Evolutionary conservation across 2,113 vertebrate species (phyloP).

Genomic region (Phyllopteryx taeniolatus): DNA sequence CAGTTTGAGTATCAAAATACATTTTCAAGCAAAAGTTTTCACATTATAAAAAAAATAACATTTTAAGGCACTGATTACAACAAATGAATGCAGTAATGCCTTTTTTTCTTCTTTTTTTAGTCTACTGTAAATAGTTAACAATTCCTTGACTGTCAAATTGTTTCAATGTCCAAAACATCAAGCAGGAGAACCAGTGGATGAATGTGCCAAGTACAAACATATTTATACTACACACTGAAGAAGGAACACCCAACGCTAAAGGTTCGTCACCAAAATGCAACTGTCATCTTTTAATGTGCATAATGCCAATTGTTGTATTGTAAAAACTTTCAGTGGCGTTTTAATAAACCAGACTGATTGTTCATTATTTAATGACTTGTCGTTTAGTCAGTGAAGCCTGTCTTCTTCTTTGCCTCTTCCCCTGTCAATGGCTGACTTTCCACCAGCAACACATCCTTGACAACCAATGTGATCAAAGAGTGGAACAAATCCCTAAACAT

Average conservation of each 20-base stretch:
- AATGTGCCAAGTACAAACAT: too few relatives aligned
- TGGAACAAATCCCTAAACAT: slow-evolving; percentile 43
- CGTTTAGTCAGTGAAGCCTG: slow-evolving; percentile 36
- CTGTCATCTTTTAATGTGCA: background rate
- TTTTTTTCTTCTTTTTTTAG: too few relatives aligned
- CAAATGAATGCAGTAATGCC: too few relatives aligned
- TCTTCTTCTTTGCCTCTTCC: slow-evolving; percentile 35
- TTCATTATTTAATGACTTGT: slow-evolving; percentile 56
- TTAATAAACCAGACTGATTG: slow-evolving; percentile 46
- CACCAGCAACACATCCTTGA: slow-evolving; percentile 61
- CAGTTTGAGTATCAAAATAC: slow-evolving; percentile 51
- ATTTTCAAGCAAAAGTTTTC: background rate
- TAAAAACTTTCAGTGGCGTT: slow-evolving; percentile 3
- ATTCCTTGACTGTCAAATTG: background rate
- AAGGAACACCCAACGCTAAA: background rate
- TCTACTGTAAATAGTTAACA: too few relatives aligned
- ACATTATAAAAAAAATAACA: background rate
- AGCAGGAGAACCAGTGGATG: background rate
- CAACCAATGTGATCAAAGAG: slow-evolving; percentile 60
- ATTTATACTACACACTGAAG: background rate
- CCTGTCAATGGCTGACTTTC: slow-evolving; percentile 35
- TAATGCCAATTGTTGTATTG: background rate
- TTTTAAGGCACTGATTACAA: too few relatives aligned
- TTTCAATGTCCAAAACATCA: background rate
- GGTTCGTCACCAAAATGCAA: background rate